A percentile compares a stretch with the other conserved stretches of the same genome.
These are phyloP conservation scores for Nyctibius grandis DNA, from an alignment of 2,797 vertebrate genomes.

Conservation along the genomic window DNA sequence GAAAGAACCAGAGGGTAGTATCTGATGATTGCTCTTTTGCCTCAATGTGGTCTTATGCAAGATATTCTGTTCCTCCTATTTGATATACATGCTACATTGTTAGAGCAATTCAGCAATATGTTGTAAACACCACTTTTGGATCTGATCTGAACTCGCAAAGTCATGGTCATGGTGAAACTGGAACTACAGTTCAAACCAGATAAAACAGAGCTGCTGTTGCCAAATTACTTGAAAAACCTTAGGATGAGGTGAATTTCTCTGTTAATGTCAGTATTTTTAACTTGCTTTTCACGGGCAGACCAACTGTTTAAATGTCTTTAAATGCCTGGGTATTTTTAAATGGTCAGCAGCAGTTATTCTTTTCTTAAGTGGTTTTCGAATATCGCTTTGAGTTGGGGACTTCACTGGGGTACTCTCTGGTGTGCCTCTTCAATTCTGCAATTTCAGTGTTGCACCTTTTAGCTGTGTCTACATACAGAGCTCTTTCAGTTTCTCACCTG, in stretches of 20 bases:
- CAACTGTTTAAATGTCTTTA: slow-evolving; percentile 2
- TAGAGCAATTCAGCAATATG: background rate
- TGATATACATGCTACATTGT: background rate
- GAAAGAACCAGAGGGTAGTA: slow-evolving; percentile 10
- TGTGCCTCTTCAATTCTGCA: background rate
- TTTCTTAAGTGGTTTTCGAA: slow-evolving; percentile 17
- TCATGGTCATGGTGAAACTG: background rate
- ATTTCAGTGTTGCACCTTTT: background rate
- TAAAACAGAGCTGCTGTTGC: background rate
- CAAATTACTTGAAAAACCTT: background rate
- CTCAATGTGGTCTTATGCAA: background rate
- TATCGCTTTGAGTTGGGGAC: background rate
- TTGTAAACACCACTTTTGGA: background rate
- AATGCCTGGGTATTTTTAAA: slow-evolving; percentile 10
- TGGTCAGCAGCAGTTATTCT: background rate
- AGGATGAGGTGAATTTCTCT: background rate
- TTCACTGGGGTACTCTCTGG: background rate
- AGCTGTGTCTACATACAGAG: background rate
- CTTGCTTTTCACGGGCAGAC: background rate
- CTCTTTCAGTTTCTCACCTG: background rate
- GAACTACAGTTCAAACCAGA: background rate
- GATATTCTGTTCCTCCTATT: background rate
- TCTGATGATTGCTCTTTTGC: slow-evolving; percentile 41
- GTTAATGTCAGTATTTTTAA: background rate
- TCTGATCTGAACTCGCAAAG: background rate